Evolutionary conservation across 2,113 vertebrate genomes (phyloP).

Genomic region (Calonectris borealis): DNA sequence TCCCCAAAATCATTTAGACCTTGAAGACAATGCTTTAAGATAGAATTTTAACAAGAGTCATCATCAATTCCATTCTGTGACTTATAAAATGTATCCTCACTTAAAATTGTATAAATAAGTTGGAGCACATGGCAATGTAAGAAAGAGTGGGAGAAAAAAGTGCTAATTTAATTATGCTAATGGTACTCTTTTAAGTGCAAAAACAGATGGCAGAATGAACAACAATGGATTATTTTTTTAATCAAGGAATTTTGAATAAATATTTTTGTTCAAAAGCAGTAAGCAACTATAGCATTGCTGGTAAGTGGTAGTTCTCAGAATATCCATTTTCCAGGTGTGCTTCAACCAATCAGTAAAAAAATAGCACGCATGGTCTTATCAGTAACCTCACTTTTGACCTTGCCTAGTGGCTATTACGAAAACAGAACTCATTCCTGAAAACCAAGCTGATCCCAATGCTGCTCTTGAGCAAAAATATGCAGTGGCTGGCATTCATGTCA

Average conservation of each 20-base stretch:
- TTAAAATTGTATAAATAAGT: conserved; percentile 37
- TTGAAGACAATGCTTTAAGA: not conserved
- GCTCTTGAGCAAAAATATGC: not conserved
- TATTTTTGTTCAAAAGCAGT: conserved; percentile 56
- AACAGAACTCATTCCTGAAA: not conserved
- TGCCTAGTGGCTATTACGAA: not conserved
- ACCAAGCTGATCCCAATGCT: not conserved
- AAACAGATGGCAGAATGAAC: conserved; percentile 62
- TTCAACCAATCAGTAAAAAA: not conserved
- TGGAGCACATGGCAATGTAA: conserved; percentile 8
- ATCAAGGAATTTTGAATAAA: conserved; percentile 61
- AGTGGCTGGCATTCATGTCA: not conserved
- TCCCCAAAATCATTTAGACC: not conserved
- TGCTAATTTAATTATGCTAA: conserved; percentile 71
- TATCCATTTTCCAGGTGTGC: not conserved
- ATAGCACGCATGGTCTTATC: not conserved
- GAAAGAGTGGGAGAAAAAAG: conserved; percentile 33
- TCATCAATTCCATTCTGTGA: conserved; percentile 15
- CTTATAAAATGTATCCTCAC: conserved; percentile 29
- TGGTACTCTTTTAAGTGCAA: conserved; percentile 39
- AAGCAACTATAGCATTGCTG: not conserved
- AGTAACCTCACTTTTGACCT: not conserved
- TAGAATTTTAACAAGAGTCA: conserved; percentile 19
- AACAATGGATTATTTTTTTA: conserved; percentile 54
- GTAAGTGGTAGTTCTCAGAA: not conserved